These are phyloP conservation scores for Dendrocopos noguchii DNA, from an alignment of 2,113 vertebrate species.

Conservation along the genomic window DNA sequence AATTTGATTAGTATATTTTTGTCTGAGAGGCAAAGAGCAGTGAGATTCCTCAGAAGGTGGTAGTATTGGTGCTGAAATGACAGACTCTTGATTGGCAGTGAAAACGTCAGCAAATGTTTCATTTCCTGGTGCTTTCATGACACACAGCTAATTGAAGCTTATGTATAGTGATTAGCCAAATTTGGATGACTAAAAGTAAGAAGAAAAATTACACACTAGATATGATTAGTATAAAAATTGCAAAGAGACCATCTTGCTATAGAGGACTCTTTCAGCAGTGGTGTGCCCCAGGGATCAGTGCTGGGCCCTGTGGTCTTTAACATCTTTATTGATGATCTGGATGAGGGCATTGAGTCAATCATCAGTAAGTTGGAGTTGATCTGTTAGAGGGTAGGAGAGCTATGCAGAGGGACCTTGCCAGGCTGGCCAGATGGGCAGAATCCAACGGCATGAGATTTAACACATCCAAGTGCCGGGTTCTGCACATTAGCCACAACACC, in stretches of 20 bases:
- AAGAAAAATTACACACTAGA: not conserved
- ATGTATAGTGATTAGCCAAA: not conserved
- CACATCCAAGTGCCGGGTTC: no score
- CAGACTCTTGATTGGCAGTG: not conserved
- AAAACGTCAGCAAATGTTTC: conserved; percentile 34
- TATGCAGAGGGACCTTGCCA: no score
- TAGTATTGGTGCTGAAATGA: not conserved
- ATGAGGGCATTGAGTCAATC: no score
- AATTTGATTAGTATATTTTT: not conserved
- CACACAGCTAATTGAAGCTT: not conserved
- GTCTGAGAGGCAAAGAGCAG: not conserved
- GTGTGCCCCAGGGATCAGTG: no score
- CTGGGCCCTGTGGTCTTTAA: no score
- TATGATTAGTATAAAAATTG: not conserved
- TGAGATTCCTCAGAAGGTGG: conserved; percentile 6
- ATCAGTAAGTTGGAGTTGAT: no score
- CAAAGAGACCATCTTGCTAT: not conserved
- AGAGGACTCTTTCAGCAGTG: not conserved
- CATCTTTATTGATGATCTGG: no score
- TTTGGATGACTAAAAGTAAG: not conserved
- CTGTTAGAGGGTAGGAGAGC: no score
- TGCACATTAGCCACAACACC: no score
- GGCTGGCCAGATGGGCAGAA: no score
- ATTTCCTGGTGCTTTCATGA: conserved; percentile 1
- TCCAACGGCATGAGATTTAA: no score